Evolutionary conservation across 1,140 invertebrate species (phyloP).

Genomic region (Bombus fervidus): DNA sequence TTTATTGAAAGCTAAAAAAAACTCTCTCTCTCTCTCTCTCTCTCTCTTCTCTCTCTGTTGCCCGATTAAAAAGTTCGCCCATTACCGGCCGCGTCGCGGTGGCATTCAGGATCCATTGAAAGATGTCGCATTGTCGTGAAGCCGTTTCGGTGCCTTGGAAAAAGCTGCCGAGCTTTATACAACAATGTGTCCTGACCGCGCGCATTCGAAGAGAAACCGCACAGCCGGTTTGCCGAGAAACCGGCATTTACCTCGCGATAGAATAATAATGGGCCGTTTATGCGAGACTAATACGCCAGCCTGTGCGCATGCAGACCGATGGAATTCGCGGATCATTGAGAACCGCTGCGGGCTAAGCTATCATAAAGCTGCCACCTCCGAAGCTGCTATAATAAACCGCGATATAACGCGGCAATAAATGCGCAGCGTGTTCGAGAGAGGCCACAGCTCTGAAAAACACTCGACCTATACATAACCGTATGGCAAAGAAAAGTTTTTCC

Average conservation of each 20-base stretch:
- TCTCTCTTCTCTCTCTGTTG: neutral
- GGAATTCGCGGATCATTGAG: constrained; percentile 43
- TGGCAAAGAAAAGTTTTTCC: neutral
- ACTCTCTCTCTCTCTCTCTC: neutral
- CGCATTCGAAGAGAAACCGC: constrained; percentile 25
- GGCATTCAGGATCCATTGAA: constrained; percentile 62
- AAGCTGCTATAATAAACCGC: constrained; percentile 42
- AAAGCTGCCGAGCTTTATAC: constrained; percentile 33
- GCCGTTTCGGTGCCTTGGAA: constrained; percentile 46
- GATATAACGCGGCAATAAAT: constrained; percentile 42
- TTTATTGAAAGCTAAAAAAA: constrained; percentile 56
- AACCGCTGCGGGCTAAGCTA: constrained; percentile 50
- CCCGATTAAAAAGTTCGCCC: constrained; percentile 66
- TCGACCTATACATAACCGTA: constrained; percentile 23
- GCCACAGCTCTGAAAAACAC: constrained; percentile 6
- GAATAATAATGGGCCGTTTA: constrained; percentile 52
- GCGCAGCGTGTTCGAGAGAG: neutral
- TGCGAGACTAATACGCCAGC: constrained; percentile 27
- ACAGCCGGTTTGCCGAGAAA: constrained; percentile 1
- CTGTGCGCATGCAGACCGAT: neutral
- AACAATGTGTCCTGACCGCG: constrained; percentile 47
- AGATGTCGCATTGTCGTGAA: constrained; percentile 66
- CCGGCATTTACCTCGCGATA: constrained; percentile 44
- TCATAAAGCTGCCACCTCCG: constrained; percentile 47
- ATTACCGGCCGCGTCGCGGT: constrained; percentile 58